phyloP scores from a whole-genome alignment of 2,888 invertebrate species.

The Zygogramma bicolorata region DNA sequence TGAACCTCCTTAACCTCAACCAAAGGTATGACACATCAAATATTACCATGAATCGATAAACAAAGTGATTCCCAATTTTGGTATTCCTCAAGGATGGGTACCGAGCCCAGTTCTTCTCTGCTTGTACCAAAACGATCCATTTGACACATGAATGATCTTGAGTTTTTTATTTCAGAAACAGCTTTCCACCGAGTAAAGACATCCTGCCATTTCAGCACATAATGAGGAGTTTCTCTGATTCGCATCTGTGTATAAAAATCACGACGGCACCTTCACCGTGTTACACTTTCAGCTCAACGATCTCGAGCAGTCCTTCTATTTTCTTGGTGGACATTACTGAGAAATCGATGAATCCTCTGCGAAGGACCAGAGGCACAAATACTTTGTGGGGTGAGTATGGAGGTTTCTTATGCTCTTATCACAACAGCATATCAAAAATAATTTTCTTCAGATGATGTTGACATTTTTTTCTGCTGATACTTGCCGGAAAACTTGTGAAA shows the following conservation, averaged over 20 bases:
- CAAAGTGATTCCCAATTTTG: background rate
- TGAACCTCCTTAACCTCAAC: slow-evolving; percentile 70
- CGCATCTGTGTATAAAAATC: slow-evolving; percentile 79
- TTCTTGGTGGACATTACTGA: slow-evolving; percentile 74
- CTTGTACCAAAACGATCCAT: background rate
- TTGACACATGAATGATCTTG: no score
- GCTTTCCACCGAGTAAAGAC: slow-evolving; percentile 79
- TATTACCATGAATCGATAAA: background rate
- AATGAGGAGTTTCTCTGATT: slow-evolving; percentile 81
- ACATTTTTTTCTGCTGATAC: no score
- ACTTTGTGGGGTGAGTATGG: slow-evolving; percentile 62
- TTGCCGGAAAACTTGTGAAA: no score
- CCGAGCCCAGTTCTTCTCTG: background rate
- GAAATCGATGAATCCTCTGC: slow-evolving; percentile 68
- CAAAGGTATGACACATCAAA: slow-evolving; percentile 55
- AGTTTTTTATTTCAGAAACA: slow-evolving; percentile 69
- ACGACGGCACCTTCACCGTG: slow-evolving; percentile 72
- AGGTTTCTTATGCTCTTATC: background rate
- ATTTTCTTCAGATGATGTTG: no score
- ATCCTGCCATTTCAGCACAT: slow-evolving; percentile 79
- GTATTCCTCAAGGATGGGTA: background rate
- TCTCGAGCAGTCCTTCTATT: slow-evolving; percentile 74
- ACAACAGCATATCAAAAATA: no score
- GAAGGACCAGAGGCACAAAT: slow-evolving; percentile 71
- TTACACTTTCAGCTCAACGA: slow-evolving; percentile 71